These are phyloP conservation scores for Craniophora ligustri DNA, from an alignment of 2,888 invertebrate genomes.

Conservation along the genomic window DNA sequence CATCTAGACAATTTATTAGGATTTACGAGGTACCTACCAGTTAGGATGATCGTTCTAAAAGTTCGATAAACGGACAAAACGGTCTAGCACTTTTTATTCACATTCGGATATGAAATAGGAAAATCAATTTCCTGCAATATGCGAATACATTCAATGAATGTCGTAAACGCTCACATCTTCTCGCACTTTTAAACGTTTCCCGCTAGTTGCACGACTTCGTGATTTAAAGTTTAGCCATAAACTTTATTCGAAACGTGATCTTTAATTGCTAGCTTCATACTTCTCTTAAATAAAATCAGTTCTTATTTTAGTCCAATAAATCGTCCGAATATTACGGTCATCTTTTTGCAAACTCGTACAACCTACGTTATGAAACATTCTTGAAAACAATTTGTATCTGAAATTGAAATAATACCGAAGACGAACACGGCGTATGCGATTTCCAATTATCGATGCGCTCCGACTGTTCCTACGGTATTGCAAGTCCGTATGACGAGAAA, in stretches of 20 bases:
- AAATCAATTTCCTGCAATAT: constrained; percentile 41
- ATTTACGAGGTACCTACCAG: constrained; percentile 65
- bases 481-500: constrained; percentile 65
- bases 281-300: constrained; percentile 24
- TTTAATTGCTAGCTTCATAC: constrained; percentile 29
- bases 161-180: constrained; percentile 40
- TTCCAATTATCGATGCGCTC: constrained; percentile 76
- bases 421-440: constrained; percentile 66
- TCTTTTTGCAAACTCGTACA: neutral
- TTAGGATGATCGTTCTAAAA: constrained; percentile 63
- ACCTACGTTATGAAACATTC: constrained; percentile 36
- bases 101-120: constrained; percentile 44
- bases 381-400: constrained; percentile 47
- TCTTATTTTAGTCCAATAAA: constrained; percentile 8
- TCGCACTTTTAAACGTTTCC: constrained; percentile 42
- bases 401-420: constrained; percentile 66
- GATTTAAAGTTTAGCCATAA: constrained; percentile 47
- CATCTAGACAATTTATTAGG: constrained; percentile 75
- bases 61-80: constrained; percentile 53
- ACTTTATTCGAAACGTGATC: constrained; percentile 38
- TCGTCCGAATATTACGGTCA: neutral
- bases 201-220: constrained; percentile 38
- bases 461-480: constrained; percentile 66
- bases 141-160: constrained; percentile 44
- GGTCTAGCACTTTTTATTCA: constrained; percentile 46